Evolutionary conservation across 2,797 vertebrate genomes (phyloP), one percentile per base, ranked within the genome.

Genomic region (Clamator glandarius): DNA sequence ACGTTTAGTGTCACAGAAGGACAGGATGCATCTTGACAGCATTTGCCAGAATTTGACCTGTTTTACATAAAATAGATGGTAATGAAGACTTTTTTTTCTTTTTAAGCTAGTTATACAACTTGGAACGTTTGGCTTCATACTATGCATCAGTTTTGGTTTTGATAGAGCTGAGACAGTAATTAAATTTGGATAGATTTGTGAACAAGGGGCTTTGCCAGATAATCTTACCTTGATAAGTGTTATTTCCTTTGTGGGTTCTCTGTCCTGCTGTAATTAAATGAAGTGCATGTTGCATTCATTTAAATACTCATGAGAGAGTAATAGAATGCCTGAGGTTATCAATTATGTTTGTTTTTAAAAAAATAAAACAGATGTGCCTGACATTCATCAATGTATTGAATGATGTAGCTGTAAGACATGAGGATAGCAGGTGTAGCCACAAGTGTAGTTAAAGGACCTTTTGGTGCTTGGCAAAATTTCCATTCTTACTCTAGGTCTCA

Each of bases 81-180:
- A 73, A 67, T 35, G 10, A 78, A 16, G 21, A 41, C 9, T 25
- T 25, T 11, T 52, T 39, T 59, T 51, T 66, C 29, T 92, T 94
- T 89, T 57, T 12, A 73, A 94, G 48, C 82, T 91, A 87, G n/a
- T 94, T 94, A 9, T 29, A 77, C 62, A 75, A 87, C 51, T 93
- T 96, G 21, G 87, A 95, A 96, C 85, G 68, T 41, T 90, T 93
- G 84, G 46, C 72, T 92, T 92, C 59, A 81, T 78, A 26, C 54
- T 73, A 28, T 50, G 39, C 12, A 12, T 39, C 39, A 39, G 35
- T 31, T 24, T 64, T 64, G 42, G 4, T 84, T 78, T 90, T 75
- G 35, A 35, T 35, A 2, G 82, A 94, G 90, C 93, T 94, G 87
- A 84, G 36, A 50, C 28, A 24, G 82, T 84, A 85, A 81, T 95